Conservation (phyloP, 2,797 vertebrate species). For the Craterocephalus amniculus region DNA sequence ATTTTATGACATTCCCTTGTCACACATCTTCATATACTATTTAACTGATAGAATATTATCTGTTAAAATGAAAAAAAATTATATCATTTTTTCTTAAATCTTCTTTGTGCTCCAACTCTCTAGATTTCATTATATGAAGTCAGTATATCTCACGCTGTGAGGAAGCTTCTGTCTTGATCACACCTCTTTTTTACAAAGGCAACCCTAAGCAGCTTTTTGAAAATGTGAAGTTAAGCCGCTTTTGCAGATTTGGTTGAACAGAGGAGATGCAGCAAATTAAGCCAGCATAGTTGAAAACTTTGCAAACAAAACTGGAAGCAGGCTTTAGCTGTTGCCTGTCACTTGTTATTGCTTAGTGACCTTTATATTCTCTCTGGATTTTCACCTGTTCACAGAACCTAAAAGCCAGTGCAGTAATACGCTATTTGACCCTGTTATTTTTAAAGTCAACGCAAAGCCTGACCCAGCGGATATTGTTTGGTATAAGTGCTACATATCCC, state of each 20-base stretch:
- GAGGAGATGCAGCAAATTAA: background rate
- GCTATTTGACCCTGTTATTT: conserved; percentile 54
- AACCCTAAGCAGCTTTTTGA: conserved; percentile 12
- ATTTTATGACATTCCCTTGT: too few species aligned
- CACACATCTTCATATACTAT: background rate
- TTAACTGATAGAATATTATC: too few species aligned
- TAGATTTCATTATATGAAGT: background rate
- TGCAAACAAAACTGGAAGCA: conserved; percentile 2
- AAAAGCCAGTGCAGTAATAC: conserved; percentile 33
- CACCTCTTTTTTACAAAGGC: conserved; percentile 11
- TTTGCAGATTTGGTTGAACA: conserved; percentile 10
- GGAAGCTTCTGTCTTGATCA: conserved; percentile 8
- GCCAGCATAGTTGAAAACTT: conserved; percentile 1
- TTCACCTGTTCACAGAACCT: conserved; percentile 32
- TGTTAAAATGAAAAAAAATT: too few species aligned
- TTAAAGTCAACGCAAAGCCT: conserved; percentile 63
- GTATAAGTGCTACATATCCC: conserved; percentile 58
- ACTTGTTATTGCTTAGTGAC: conserved; percentile 9
- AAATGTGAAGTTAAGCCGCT: background rate
- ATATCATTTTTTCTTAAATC: background rate
- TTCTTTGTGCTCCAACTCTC: background rate
- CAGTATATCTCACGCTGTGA: background rate
- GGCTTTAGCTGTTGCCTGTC: conserved; percentile 12
- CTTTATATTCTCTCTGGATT: conserved; percentile 32
- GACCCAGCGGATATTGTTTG: conserved; percentile 58